These are phyloP conservation scores for Patella pellucida DNA, from an alignment of 2,888 invertebrate species.

Conservation along the genomic window DNA sequence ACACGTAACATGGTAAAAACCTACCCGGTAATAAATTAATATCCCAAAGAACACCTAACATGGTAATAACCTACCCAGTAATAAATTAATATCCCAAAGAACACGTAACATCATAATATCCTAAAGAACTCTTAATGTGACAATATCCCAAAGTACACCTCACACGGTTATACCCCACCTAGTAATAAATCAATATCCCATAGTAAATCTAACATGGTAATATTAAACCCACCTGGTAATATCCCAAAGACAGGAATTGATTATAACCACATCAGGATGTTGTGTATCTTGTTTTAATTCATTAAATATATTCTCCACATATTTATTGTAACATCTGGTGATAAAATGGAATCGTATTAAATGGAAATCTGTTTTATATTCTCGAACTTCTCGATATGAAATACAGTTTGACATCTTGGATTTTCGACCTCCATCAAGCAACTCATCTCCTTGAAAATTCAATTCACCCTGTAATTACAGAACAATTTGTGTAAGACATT, in stretches of 20 bases:
- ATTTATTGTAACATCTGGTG: conserved; percentile 70
- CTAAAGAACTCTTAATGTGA: too few relatives aligned
- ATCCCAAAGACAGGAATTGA: conserved; percentile 74
- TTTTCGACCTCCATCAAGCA: conserved; percentile 64
- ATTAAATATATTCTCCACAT: conserved; percentile 67
- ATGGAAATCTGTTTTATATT: conserved; percentile 58
- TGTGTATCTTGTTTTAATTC: conserved; percentile 58
- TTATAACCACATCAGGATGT: conserved; percentile 72
- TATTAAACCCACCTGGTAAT: conserved; percentile 64
- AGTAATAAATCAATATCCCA: background rate
- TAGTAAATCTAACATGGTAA: background rate
- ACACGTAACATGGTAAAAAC: too few relatives aligned
- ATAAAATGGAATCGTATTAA: conserved; percentile 70
- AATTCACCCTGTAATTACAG: conserved; percentile 63
- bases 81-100: too few relatives aligned
- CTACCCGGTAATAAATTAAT: too few relatives aligned
- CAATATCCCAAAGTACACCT: too few relatives aligned
- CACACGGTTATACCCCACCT: too few relatives aligned
- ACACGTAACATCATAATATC: too few relatives aligned
- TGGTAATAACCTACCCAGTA: too few relatives aligned
- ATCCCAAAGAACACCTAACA: too few relatives aligned
- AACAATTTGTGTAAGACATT: too few relatives aligned
- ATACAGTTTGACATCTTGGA: conserved; percentile 67
- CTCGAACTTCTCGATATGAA: conserved; percentile 70
- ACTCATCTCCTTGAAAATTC: conserved; percentile 66